Percentiles rank a stretch among this genome's conserved stretches.
These are phyloP conservation scores for Ormyrus rosae DNA, from an alignment of 2,888 invertebrate genomes.

Conservation along the genomic window DNA sequence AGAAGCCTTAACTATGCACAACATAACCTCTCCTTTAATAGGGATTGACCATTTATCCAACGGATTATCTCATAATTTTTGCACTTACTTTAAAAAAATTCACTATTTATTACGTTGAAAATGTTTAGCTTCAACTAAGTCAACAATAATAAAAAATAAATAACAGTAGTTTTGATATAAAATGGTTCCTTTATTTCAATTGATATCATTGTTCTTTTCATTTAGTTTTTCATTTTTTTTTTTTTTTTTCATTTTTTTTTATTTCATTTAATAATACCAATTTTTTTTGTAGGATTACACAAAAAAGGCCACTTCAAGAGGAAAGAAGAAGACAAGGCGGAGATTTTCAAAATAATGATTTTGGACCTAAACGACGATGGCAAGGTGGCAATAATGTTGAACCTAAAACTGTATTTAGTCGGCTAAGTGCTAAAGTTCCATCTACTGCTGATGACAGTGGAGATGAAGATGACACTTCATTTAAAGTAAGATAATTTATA, in stretches of 20 bases:
- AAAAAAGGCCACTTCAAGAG: constrained; percentile 71
- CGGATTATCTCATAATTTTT: too few species aligned
- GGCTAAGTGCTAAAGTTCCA: constrained; percentile 72
- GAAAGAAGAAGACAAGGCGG: constrained; percentile 68
- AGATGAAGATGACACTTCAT: constrained; percentile 70
- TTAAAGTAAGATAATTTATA: constrained; percentile 63
- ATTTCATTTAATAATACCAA: background rate
- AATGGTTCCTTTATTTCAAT: too few species aligned
- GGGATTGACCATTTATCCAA: background rate
- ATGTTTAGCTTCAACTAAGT: too few species aligned
- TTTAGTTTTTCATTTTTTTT: too few species aligned
- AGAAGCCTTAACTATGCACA: background rate
- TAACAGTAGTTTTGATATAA: too few species aligned
- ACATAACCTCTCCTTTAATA: background rate
- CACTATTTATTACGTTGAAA: too few species aligned
- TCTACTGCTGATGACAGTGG: constrained; percentile 73
- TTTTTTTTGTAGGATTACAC: constrained; percentile 63
- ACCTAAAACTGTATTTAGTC: constrained; percentile 74
- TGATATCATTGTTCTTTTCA: too few species aligned
- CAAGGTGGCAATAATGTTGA: constrained; percentile 66
- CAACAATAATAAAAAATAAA: too few species aligned
- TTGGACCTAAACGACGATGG: constrained; percentile 70
- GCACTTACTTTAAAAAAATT: too few species aligned
- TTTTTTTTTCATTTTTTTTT: too few species aligned
- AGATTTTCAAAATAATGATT: constrained; percentile 70